These are phyloP conservation scores for Procambarus clarkii DNA, from an alignment of 1,140 invertebrate species.

Conservation along the genomic window DNA sequence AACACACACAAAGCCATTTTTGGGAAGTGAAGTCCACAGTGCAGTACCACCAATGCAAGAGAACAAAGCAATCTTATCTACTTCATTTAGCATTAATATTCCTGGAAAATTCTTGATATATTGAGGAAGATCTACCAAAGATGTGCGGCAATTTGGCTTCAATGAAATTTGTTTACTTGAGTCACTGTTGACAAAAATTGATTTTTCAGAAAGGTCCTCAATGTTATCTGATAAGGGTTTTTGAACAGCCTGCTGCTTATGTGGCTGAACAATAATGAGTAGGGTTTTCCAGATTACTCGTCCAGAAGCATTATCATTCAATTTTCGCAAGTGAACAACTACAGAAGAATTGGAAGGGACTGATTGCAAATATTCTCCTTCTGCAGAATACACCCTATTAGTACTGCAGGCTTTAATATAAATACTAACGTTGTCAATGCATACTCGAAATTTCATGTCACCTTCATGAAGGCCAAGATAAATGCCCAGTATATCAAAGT, in stretches of 20 bases:
- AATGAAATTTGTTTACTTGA: not conserved
- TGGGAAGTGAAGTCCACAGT: not conserved
- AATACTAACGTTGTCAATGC: not conserved
- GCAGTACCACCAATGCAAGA: not conserved
- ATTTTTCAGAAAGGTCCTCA: not conserved
- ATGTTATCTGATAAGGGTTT: not conserved
- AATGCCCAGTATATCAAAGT: not conserved
- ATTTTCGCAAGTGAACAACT: not conserved
- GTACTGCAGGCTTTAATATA: not conserved
- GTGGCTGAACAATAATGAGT: not conserved
- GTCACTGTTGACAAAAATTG: not conserved
- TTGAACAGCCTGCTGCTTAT: not conserved
- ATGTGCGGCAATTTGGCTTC: not conserved
- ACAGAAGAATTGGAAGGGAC: not conserved
- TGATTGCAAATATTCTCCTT: not conserved
- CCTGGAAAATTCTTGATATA: not conserved
- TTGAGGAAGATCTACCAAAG: not conserved
- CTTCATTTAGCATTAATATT: conserved; percentile 1
- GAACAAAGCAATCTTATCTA: not conserved
- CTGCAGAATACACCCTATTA: not conserved
- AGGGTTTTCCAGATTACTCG: not conserved
- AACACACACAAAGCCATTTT: not conserved
- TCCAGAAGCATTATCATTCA: not conserved
- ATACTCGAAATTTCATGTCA: not conserved
- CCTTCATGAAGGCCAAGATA: not conserved